Percentiles rank a stretch among this genome's conserved stretches.
phyloP scores from a whole-genome alignment of 2,113 vertebrate genomes.

The Protobothrops mucrosquamatus region DNA sequence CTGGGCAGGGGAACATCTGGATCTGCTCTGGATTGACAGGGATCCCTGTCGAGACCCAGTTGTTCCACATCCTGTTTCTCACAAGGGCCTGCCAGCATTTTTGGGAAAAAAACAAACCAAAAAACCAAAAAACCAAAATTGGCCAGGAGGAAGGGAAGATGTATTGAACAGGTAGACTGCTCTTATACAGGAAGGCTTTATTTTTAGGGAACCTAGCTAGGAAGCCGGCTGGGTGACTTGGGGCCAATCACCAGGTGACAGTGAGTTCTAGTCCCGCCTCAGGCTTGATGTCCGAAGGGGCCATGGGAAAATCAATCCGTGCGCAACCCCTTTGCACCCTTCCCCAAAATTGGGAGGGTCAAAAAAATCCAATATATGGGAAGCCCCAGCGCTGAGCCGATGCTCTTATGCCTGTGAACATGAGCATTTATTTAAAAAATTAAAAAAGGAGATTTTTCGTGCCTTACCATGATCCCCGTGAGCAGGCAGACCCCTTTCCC shows the following conservation, averaged over 20 bases:
- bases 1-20: constrained; percentile 31
- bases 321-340: too few species aligned
- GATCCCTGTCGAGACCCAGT: constrained; percentile 1
- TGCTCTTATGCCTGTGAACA: accelerated
- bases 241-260: background rate
- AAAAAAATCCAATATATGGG: background rate
- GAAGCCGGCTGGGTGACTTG: background rate
- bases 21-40: constrained; percentile 31
- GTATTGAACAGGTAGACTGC: background rate
- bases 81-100: background rate
- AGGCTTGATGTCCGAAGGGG: too few species aligned
- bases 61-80: background rate
- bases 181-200: background rate
- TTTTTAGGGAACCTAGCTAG: background rate
- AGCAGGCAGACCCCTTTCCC: constrained; percentile 97
- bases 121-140: too few species aligned
- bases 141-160: background rate
- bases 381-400: too few species aligned
- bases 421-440: background rate
- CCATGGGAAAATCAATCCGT: too few species aligned
- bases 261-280: too few species aligned
- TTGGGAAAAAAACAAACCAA: too few species aligned
- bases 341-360: too few species aligned
- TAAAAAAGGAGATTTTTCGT: background rate
- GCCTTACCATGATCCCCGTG: constrained; percentile 96